These are phyloP conservation scores for Colossoma macropomum DNA, from an alignment of 2,113 vertebrate species.

Conservation along the genomic window DNA sequence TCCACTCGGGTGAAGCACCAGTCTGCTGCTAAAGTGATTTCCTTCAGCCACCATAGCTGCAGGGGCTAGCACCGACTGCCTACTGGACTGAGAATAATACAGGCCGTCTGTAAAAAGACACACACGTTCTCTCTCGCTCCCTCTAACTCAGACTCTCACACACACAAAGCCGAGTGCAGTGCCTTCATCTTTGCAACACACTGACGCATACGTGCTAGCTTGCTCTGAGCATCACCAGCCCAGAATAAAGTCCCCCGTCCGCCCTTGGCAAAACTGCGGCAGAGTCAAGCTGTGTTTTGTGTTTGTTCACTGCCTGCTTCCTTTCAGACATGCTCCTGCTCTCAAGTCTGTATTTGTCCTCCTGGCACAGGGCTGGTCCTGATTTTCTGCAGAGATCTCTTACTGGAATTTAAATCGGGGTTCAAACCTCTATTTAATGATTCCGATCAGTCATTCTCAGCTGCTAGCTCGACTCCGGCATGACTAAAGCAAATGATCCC, in stretches of 20 bases:
- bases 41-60: slow-evolving; percentile 24
- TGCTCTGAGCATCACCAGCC: slow-evolving; percentile 1
- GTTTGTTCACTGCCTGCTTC: background rate
- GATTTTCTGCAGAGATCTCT: background rate
- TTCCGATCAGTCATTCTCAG: background rate
- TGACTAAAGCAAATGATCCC: background rate
- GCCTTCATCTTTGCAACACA: slow-evolving; percentile 22
- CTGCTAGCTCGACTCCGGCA: too few species aligned
- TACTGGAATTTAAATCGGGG: background rate
- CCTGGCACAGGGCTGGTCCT: background rate
- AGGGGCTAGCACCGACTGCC: slow-evolving; percentile 5
- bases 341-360: too few species aligned
- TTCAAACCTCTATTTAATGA: background rate
- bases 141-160: background rate
- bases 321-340: background rate
- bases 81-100: slow-evolving; percentile 30
- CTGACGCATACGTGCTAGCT: background rate
- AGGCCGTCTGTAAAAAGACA: background rate
- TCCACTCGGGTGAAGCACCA: slow-evolving; percentile 52
- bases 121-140: background rate
- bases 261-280: background rate
- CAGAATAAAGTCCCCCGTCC: background rate
- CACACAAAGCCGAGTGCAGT: slow-evolving; percentile 23
- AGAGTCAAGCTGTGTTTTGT: background rate
- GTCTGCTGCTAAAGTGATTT: slow-evolving; percentile 53